phyloP scores from a whole-genome alignment of 2,797 vertebrate genomes.

The Rousettus madagascariensis region DNA sequence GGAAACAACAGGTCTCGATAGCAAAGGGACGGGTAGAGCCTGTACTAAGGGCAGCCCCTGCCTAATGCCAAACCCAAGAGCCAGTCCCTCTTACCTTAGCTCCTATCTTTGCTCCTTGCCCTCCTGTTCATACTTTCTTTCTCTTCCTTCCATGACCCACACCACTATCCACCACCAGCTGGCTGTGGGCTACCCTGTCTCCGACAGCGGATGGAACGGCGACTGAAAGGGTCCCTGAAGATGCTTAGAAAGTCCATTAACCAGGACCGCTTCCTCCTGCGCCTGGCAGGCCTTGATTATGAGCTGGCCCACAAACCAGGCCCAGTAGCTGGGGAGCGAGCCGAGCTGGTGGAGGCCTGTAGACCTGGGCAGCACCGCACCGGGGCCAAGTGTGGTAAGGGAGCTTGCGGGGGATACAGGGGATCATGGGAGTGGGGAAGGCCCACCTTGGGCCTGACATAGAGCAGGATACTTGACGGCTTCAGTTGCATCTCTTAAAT shows the following conservation, averaged over 20 bases:
- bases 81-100: neutral
- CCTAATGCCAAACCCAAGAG: neutral
- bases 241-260: slow-evolving; percentile 98
- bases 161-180: slow-evolving; percentile 80
- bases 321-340: slow-evolving; percentile 80
- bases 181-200: slow-evolving; percentile 94
- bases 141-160: neutral
- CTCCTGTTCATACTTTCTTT: neutral
- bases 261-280: slow-evolving; percentile 97
- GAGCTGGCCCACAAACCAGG: slow-evolving; percentile 95
- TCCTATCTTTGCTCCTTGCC: neutral
- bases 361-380: slow-evolving; percentile 92
- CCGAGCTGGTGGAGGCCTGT: slow-evolving; percentile 86
- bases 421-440: neutral
- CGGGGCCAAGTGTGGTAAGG: slow-evolving; percentile 96
- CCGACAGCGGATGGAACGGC: slow-evolving; percentile 95
- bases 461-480: neutral
- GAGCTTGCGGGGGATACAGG: slow-evolving; percentile 47
- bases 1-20: neutral
- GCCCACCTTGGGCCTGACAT: neutral
- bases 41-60: neutral
- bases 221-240: slow-evolving; percentile 95
- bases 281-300: slow-evolving; percentile 95
- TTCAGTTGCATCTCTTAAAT: neutral
- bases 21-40: neutral